phyloP scores from a whole-genome alignment of 2,113 vertebrate genomes.

The Muntiacus reevesi region DNA sequence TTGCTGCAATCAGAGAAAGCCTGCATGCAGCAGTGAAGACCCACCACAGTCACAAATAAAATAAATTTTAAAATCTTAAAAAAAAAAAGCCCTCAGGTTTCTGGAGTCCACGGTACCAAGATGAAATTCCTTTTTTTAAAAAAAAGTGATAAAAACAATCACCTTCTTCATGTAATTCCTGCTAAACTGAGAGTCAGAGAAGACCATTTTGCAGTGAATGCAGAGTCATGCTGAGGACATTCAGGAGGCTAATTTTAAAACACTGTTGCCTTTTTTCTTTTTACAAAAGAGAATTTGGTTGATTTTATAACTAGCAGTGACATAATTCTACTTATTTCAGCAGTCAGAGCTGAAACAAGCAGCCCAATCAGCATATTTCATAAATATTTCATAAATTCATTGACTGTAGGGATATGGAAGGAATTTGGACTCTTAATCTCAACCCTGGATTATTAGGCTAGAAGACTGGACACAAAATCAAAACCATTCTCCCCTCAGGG shows the following conservation, averaged over 20 bases:
- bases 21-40: background rate
- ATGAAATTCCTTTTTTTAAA: background rate
- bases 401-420: background rate
- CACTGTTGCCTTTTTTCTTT: background rate
- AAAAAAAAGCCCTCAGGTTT: background rate
- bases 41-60: background rate
- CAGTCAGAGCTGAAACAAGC: background rate
- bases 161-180: background rate
- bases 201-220: background rate
- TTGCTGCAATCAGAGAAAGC: background rate
- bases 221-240: background rate
- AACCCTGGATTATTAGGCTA: background rate
- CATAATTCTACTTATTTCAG: background rate
- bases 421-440: background rate
- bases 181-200: background rate
- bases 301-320: background rate
- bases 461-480: background rate
- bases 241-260: background rate
- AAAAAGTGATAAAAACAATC: background rate
- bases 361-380: background rate
- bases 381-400: background rate
- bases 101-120: background rate
- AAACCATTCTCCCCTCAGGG: background rate
- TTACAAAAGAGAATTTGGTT: background rate
- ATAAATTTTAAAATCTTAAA: background rate